A percentile compares a stretch with the other conserved stretches of the same genome.
phyloP scores from a whole-genome alignment of 2,888 invertebrate species.

The Lasioglossum morio region DNA sequence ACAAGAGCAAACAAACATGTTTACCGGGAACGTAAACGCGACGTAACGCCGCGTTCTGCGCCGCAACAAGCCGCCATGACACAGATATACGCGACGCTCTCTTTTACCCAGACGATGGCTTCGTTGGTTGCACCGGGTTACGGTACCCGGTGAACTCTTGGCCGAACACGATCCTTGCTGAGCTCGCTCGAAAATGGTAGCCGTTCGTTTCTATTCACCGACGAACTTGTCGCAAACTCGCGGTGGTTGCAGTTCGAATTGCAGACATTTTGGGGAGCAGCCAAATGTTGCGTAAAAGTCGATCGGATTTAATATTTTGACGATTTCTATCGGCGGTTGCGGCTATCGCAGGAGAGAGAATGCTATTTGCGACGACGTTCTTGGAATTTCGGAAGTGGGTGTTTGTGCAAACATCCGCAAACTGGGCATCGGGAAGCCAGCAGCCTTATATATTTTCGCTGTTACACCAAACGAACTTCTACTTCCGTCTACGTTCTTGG shows the following conservation, averaged over 20 bases:
- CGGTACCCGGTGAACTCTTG: conserved; percentile 44
- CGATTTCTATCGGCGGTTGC: neutral
- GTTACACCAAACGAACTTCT: neutral
- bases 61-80: conserved; percentile 27
- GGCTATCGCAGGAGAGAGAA: neutral
- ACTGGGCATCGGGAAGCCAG: neutral
- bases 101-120: conserved; percentile 22
- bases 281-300: neutral
- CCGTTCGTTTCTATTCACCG: neutral
- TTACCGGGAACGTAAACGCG: conserved; percentile 41
- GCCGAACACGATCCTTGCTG: neutral
- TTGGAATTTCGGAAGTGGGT: neutral
- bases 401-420: neutral
- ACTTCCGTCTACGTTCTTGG: neutral
- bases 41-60: neutral
- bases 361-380: neutral
- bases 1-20: conserved; percentile 45
- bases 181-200: neutral
- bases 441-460: neutral
- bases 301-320: neutral
- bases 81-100: conserved; percentile 17
- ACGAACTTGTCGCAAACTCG: neutral
- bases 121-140: conserved; percentile 26
- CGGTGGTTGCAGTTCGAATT: neutral
- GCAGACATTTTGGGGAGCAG: neutral